Base-by-base conservation (phyloP, 35 echinoderm and acorn worm genomes). In the Diadema setosum region DNA sequence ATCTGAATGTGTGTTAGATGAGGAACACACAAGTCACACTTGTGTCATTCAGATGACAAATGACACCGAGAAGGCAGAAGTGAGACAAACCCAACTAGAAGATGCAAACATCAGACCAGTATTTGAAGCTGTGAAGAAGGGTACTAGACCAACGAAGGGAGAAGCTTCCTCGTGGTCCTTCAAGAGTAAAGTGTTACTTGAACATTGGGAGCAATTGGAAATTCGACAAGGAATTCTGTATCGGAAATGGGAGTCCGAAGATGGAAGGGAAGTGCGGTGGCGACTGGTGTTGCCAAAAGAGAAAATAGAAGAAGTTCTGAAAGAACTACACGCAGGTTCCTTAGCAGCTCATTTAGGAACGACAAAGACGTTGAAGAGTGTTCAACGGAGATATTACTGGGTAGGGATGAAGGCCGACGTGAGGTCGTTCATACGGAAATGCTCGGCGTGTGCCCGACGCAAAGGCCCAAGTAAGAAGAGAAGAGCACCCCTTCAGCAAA, bases 181-280 rank as follows among this genome's bases (percentile, higher is more conserved):
- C 9, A 50, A 67, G 7, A 9, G 45, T 6, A 87, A 87, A 41
- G 23, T 30, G 8, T 37, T 46, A 9, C 57, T 76, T 80, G 58
- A 80, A 9, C 92, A 90, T 17, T 96, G 90, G 90, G 65, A 96
- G 3, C 65, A 58, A 39, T 46, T 96, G 12, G 2, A 21, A 15
- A 20, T 91, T 12, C 39, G 58, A 70, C 20, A 92, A 29, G 84
- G 91, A 6, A 55, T 97, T 3, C 75, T 97, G 0, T 90, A 64
- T 18, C 32, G 88, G 37, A 17, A 33, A 56, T 90, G 88, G 45
- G 95, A 93, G 55, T 91, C 90, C n/a, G n/a, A n/a, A n/a, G n/a
- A n/a, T n/a, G n/a, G n/a, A n/a, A n/a, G n/a, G n/a, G 16, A 30
- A 26, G 20, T 39, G 32, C 27, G 39, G 0, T 70, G 50, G 80